These are phyloP conservation scores for Gallinago solitaria DNA, from an alignment of 2,797 vertebrate species.

Conservation along the genomic window DNA sequence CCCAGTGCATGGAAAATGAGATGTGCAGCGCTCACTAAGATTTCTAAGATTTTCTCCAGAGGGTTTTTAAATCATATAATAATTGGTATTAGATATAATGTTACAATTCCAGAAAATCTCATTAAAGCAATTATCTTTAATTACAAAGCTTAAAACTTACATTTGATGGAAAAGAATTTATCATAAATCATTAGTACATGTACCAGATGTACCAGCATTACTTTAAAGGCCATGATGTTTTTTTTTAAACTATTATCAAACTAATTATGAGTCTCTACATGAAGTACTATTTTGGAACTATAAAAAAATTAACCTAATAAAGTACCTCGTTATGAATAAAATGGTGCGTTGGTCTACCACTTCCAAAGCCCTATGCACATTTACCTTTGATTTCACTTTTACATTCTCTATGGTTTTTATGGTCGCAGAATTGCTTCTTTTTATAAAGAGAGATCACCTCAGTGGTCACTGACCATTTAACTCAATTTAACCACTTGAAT, in stretches of 20 bases:
- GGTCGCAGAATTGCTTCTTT: background rate
- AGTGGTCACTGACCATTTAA: background rate
- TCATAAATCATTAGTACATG: background rate
- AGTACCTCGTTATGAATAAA: constrained; percentile 26
- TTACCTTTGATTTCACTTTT: background rate
- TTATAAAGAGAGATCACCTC: background rate
- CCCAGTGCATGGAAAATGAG: background rate
- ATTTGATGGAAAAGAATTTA: background rate
- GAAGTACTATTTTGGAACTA: constrained; percentile 68
- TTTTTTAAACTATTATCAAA: background rate
- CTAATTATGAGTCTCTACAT: constrained; percentile 78
- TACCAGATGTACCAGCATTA: background rate
- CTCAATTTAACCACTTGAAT: background rate
- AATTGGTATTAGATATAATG: constrained; percentile 1
- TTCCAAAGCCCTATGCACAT: background rate
- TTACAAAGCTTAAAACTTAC: background rate
- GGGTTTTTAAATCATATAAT: background rate
- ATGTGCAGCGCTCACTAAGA: background rate
- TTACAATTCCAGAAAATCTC: background rate
- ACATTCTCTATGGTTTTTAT: background rate
- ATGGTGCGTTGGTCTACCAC: background rate
- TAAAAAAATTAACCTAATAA: constrained; percentile 62
- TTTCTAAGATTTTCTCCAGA: background rate
- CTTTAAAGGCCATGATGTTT: background rate
- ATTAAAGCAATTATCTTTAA: constrained; percentile 11